Evolutionary conservation across 2,797 vertebrate species (phyloP).

Genomic region (Acanthornis magna): DNA sequence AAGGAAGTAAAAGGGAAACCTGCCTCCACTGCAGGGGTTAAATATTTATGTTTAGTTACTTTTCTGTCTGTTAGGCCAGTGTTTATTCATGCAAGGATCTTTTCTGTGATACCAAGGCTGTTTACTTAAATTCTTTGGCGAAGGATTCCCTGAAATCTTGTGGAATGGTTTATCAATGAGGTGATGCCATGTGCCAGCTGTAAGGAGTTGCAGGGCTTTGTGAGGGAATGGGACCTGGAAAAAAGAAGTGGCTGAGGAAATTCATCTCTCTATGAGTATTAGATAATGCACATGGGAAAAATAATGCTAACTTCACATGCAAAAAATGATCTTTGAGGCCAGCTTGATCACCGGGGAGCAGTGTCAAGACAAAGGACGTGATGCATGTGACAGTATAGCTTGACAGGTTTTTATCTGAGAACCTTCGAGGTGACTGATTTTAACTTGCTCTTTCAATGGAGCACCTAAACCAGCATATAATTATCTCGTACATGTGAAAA

Average conservation of each 20-base stretch:
- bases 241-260: not conserved
- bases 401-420: not conserved
- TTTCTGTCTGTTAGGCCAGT: not conserved
- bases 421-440: not conserved
- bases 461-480: not conserved
- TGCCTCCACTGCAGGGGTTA: not conserved
- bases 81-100: not conserved
- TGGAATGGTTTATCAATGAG: fast-evolving
- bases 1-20: not conserved
- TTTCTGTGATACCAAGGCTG: not conserved
- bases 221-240: not conserved
- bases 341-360: not conserved
- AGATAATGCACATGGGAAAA: not conserved
- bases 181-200: not conserved
- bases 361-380: not conserved
- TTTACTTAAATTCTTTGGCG: not conserved
- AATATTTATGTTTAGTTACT: not conserved
- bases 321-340: not conserved
- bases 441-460: not conserved
- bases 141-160: not conserved
- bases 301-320: not conserved
- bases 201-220: not conserved
- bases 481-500: not conserved
- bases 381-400: not conserved
- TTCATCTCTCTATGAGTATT: not conserved